These are phyloP conservation scores for Barbus barbus DNA, from an alignment of 2,113 vertebrate species.

Conservation along the genomic window DNA sequence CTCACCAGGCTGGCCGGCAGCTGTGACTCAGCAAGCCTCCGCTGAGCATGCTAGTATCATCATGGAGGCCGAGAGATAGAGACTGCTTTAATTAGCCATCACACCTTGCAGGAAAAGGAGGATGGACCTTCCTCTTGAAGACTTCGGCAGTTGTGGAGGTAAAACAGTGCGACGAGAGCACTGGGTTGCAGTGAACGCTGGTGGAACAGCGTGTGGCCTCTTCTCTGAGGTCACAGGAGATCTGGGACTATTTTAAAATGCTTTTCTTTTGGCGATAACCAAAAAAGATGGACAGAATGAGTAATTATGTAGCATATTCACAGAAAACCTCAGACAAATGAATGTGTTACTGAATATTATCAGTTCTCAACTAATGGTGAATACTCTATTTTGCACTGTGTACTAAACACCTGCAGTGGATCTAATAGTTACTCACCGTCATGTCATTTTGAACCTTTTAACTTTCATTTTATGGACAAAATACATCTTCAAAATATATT, in stretches of 20 bases:
- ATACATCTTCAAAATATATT: background rate
- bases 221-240: constrained; percentile 6
- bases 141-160: background rate
- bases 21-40: constrained; percentile 74
- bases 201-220: background rate
- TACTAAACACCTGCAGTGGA: background rate
- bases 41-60: constrained; percentile 76
- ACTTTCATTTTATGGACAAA: background rate
- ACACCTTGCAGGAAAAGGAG: constrained; percentile 41
- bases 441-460: background rate
- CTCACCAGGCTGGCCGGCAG: constrained; percentile 74
- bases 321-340: constrained; percentile 25
- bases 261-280: constrained; percentile 1
- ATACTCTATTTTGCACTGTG: background rate
- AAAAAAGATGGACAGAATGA: background rate
- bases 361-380: background rate
- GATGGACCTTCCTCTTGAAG: constrained; percentile 6
- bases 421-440: background rate
- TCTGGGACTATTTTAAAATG: constrained; percentile 16
- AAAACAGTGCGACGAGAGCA: background rate
- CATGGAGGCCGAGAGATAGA: constrained; percentile 88
- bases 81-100: constrained; percentile 4
- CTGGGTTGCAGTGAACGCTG: constrained; percentile 14
- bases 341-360: constrained; percentile 14
- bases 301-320: constrained; percentile 30